Conservation (phyloP, 2,888 invertebrate genomes). For the Stenotaenia linearis region DNA sequence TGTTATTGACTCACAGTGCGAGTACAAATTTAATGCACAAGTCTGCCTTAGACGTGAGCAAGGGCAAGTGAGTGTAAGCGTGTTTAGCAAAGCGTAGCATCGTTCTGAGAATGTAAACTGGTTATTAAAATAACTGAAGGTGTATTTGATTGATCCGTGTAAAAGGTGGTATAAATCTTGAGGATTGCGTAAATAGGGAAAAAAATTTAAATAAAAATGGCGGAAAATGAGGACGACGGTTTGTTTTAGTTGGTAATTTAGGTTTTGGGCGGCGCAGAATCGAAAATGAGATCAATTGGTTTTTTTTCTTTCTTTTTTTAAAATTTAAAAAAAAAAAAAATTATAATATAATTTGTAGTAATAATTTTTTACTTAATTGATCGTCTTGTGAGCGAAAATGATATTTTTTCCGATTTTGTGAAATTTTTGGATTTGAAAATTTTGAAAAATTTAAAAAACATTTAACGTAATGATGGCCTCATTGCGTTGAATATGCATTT, state of each 20-base stretch:
- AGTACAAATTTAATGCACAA: background rate
- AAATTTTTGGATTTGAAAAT: no score
- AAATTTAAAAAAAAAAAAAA: background rate
- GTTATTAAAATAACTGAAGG: background rate
- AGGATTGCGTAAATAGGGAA: background rate
- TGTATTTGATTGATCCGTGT: background rate
- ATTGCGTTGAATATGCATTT: background rate
- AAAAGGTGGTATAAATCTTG: background rate
- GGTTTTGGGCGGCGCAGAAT: background rate
- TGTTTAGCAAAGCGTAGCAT: constrained; percentile 1
- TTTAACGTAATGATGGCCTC: background rate
- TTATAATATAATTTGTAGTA: background rate
- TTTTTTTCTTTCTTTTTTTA: background rate
- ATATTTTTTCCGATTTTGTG: background rate
- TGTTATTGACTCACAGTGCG: background rate
- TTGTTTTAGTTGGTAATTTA: no score
- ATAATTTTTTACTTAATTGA: background rate
- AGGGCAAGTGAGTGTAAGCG: background rate
- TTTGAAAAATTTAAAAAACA: no score
- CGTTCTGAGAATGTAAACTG: background rate
- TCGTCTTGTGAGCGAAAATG: background rate
- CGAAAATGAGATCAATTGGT: background rate
- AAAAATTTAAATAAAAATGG: background rate
- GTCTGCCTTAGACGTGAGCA: background rate
- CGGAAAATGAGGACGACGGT: no score